Conservation (phyloP, 2,113 vertebrate species). For the Gulo gulo region DNA sequence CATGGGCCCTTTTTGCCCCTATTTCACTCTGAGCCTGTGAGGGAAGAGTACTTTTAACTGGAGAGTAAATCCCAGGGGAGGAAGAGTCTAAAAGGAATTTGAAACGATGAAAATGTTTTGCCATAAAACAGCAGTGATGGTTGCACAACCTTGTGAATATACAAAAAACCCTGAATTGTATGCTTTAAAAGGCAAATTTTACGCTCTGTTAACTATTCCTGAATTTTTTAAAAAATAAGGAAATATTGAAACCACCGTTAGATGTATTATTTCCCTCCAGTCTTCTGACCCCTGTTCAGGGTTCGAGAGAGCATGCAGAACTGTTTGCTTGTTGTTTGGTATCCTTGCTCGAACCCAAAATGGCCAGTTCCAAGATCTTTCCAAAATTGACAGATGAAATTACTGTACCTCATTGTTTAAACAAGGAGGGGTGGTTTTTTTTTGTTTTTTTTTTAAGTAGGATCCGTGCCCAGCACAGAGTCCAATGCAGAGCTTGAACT, state of each 20-base stretch:
- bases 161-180: background rate
- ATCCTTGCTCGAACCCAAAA: background rate
- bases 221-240: background rate
- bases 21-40: background rate
- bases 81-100: background rate
- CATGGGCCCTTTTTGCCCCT: background rate
- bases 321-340: background rate
- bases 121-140: background rate
- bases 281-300: background rate
- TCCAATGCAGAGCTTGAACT: background rate
- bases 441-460: background rate
- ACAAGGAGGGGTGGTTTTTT: background rate
- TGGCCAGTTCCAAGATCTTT: background rate
- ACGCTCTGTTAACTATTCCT: background rate
- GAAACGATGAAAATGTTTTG: background rate
- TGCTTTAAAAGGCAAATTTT: background rate
- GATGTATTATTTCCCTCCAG: background rate
- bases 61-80: background rate
- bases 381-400: background rate
- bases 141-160: background rate
- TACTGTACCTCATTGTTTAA: background rate
- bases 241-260: background rate
- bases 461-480: background rate
- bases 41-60: background rate
- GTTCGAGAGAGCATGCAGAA: background rate